Evolutionary conservation across 2,797 vertebrate genomes (phyloP), one percentile per base, ranked within the genome.

Genomic region (Rhynchotus rufescens): DNA sequence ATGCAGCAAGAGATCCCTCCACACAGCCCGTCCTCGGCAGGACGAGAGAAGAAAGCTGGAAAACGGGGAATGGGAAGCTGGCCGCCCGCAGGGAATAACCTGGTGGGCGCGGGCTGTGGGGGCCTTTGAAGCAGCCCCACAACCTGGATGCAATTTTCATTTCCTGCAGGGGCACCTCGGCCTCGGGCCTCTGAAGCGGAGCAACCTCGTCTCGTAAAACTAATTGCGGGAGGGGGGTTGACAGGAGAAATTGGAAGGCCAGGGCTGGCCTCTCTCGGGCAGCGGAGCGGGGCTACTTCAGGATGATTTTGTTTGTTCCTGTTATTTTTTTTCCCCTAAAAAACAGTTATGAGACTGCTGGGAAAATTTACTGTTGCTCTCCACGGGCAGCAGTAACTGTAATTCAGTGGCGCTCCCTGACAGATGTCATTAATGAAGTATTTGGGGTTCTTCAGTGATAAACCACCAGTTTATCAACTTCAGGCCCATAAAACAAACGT

Each of bases 81-180:
- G 28, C 21, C 0, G 10, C 51, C 47, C 0, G 0, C 0, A 1
- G 36, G 69, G 65, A 93, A 65, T 16, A 49, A 85, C 80, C 69
- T 87, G 76, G 52, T 36, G 9, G 36, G 59, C 26, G 1, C 0
- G 73, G 57, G 14, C 8, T 66, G 34, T 73, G 78, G 9, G n/a
- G 51, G 32, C 15, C 86, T 94, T 93, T 92, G 89, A 93, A 92
- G 77, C 71, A 57, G 44, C 74, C 74, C 60, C 84, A 49, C 74
- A 76, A 60, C 60, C 71, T 71, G 84, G 76, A 75, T 85, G 74
- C 69, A 77, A 57, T 93, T 89, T 93, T 80, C 75, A 77, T 86
- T 91, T 95, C 90, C 93, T 93, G 82, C 69, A 34, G 84, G 66
- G 64, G 12, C 80, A 93, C 47, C 9, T 68, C 7, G 0, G 73